Percentiles rank a stretch among this genome's conserved stretches.
Evolutionary conservation across 2,113 vertebrate genomes (phyloP).

Genomic region (Menura novaehollandiae): DNA sequence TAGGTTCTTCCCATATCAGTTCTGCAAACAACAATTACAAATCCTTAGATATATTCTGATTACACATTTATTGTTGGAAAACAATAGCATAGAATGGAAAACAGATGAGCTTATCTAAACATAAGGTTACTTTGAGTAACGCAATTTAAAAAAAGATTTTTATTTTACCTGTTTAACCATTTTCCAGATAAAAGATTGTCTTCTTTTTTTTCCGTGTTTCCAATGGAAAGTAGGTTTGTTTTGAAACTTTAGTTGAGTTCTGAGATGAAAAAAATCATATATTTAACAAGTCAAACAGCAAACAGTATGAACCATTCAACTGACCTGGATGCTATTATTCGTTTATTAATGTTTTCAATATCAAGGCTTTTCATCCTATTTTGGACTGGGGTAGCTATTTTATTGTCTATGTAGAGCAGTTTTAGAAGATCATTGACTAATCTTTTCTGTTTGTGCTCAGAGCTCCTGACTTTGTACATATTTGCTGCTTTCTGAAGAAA

Average conservation of each 20-base stretch:
- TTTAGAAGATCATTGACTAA: conserved; percentile 40
- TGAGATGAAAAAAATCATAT: background rate
- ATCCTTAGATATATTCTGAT: background rate
- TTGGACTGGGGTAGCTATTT: background rate
- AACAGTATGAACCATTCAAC: background rate
- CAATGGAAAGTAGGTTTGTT: background rate
- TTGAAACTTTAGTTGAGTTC: background rate
- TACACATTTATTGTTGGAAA: background rate
- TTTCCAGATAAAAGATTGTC: background rate
- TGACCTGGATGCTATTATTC: background rate
- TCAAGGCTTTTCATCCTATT: background rate
- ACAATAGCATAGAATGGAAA: background rate
- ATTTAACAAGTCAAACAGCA: background rate
- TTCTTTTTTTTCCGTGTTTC: background rate
- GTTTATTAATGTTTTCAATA: background rate
- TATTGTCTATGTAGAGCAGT: conserved; percentile 3
- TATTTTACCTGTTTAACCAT: background rate
- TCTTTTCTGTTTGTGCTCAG: conserved; percentile 24
- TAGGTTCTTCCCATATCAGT: background rate
- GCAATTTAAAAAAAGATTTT: rapidly evolving
- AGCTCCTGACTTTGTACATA: background rate
- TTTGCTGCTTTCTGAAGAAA: conserved; percentile 21
- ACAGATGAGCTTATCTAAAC: background rate
- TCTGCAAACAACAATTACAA: background rate
- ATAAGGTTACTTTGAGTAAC: background rate